Evolutionary conservation across 2,113 vertebrate species (phyloP).

Genomic region (Damaliscus lunatus): DNA sequence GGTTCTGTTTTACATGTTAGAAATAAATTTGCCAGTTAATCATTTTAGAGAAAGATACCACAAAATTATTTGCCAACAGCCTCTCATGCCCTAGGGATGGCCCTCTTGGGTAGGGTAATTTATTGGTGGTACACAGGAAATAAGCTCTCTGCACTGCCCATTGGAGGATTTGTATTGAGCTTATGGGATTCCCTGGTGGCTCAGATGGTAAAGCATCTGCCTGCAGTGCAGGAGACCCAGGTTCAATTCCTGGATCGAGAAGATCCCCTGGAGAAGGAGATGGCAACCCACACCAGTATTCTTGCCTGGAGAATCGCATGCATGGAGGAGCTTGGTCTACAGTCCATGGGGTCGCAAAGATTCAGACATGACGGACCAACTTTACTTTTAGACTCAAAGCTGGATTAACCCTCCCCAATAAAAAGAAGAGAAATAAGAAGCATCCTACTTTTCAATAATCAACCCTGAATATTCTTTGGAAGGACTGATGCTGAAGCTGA

Average conservation of each 20-base stretch:
- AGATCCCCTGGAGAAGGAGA: no score
- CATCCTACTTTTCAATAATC: neutral
- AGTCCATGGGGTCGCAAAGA: no score
- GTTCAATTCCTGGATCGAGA: no score
- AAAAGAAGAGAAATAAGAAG: neutral
- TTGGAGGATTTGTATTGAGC: neutral
- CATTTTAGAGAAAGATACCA: neutral
- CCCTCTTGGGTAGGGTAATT: neutral
- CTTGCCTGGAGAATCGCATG: no score
- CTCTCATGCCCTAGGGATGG: neutral
- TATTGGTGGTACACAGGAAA: neutral
- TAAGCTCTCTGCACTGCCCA: neutral
- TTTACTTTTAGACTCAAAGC: neutral
- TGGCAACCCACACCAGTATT: no score
- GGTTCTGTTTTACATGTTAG: neutral
- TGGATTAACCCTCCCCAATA: neutral
- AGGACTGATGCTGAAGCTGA: neutral
- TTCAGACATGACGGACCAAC: accelerated
- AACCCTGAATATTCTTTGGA: neutral
- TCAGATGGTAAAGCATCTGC: no score
- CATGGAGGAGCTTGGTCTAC: no score
- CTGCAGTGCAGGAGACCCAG: no score
- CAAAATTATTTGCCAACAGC: neutral
- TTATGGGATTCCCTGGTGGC: neutral
- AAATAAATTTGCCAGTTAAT: neutral